A percentile compares a stretch with the other conserved stretches of the same genome.
phyloP scores from a whole-genome alignment of 1,140 invertebrate genomes.

The Liolophura sinensis region DNA sequence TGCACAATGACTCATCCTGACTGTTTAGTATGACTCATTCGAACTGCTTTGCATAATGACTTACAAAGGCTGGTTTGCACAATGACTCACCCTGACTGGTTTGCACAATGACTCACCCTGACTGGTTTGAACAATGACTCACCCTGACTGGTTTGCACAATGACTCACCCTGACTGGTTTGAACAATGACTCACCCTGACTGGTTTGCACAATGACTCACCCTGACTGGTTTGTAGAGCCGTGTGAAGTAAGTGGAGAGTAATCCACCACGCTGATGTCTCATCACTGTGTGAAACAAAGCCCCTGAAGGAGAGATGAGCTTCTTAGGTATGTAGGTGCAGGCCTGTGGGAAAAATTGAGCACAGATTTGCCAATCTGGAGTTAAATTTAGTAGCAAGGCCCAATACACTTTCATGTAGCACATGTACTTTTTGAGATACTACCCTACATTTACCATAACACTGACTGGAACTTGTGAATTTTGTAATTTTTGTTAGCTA shows the following conservation, averaged over 20 bases:
- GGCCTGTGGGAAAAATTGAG: constrained; percentile 21
- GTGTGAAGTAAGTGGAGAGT: constrained; percentile 35
- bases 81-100: background rate
- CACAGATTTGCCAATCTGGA: background rate
- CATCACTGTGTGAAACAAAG: constrained; percentile 34
- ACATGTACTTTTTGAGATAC: too few species aligned
- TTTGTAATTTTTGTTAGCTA: too few species aligned
- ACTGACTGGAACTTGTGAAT: too few species aligned
- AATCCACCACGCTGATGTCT: constrained; percentile 29
- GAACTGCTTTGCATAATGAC: background rate
- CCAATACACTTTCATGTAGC: background rate
- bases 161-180: background rate
- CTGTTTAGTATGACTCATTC: background rate
- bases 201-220: constrained; percentile 11
- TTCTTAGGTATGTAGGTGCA: constrained; percentile 29
- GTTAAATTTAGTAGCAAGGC: background rate
- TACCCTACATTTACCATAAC: too few species aligned
- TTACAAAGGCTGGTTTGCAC: background rate
- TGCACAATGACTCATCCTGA: background rate
- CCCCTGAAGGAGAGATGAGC: constrained; percentile 26
- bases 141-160: background rate
- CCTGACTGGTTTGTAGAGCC: constrained; percentile 38
- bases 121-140: background rate
- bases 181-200: background rate
- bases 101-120: background rate